Base-by-base conservation (phyloP, 2,113 vertebrate genomes). In the Megalops atlanticus region DNA sequence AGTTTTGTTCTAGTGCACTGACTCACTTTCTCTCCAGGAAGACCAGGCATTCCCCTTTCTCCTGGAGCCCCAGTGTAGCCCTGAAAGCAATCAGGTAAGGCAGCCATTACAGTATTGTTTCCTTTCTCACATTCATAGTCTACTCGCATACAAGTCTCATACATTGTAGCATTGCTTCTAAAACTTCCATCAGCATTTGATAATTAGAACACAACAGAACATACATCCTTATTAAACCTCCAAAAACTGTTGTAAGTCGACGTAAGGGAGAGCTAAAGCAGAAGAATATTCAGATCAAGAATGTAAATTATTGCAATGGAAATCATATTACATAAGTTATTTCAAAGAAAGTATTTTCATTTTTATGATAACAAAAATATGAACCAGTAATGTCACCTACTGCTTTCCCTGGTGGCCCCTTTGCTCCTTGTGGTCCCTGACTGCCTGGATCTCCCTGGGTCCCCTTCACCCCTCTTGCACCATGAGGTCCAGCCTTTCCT, bases 1-100 rank as follows among this genome's bases (percentile, higher is more conserved):
- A 74, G 36, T 7, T 24, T 36, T 36, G 27, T 15, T 49, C 33
- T 24, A 49, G 3, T 71, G 3, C 35, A 49, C 8, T 11, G 8
- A 75, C 85, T 89, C 58, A 94, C 94, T 88, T 88, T 94, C 38
- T 88, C 83, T 31, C 93, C 93, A 45, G 85, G 33, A 15, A 40
- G n/a, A 35, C 94, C 92, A 14, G 76, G 85, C 58, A 84, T 81
- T 71, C 93, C 94, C 83, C 84, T 84, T 33, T 86, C 87, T 45
- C 94, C 94, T 24, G 81, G 71, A 75, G 71, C 2, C 1, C 93
- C 92, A 2, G 40, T 69, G 69, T 89, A 79, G 43, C 92, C 93
- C 94, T 95, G 54, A n/a, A 81, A 80, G 43, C 74, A 16, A 47
- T 27, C 78, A 0, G 3, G 52, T 24, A 70, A 64, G 1, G 81